phyloP scores from a whole-genome alignment of 2,113 vertebrate species.

The Salvator merianae region DNA sequence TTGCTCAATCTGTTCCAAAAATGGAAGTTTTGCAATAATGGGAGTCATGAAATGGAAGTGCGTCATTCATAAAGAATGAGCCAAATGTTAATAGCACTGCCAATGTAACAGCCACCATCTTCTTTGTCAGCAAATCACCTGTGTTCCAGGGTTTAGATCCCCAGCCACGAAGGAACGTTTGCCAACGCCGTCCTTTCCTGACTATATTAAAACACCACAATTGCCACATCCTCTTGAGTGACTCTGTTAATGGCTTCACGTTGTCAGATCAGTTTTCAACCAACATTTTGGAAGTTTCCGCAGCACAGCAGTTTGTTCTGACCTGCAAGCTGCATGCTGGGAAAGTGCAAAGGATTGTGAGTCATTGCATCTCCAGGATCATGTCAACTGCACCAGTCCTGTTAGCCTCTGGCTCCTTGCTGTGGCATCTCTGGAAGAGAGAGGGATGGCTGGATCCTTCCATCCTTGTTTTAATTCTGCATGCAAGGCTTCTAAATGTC shows the following conservation, averaged over 20 bases:
- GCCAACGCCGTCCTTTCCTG: too few relatives aligned
- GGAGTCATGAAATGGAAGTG: too few relatives aligned
- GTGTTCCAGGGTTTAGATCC: too few relatives aligned
- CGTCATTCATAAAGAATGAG: too few relatives aligned
- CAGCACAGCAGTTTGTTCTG: not conserved
- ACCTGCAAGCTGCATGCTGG: too few relatives aligned
- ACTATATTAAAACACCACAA: too few relatives aligned
- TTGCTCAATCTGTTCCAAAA: too few relatives aligned
- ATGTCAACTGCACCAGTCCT: not conserved
- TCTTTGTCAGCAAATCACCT: not conserved
- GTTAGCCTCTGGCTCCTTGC: not conserved
- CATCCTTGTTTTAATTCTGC: slow-evolving; percentile 57
- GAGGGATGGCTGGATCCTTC: not conserved
- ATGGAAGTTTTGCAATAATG: too few relatives aligned
- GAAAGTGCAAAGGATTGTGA: not conserved
- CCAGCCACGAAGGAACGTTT: too few relatives aligned
- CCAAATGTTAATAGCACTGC: too few relatives aligned
- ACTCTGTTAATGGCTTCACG: not conserved
- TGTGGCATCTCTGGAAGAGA: not conserved
- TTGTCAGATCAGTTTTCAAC: not conserved
- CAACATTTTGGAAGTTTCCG: not conserved
- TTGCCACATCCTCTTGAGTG: not conserved
- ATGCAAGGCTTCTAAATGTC: slow-evolving; percentile 60
- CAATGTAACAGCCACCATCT: not conserved
- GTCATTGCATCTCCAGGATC: too few relatives aligned